A percentile compares a stretch with the other conserved stretches of the same genome.
phyloP scores from a whole-genome alignment of 2,888 invertebrate species.

The Cheilosia scutellata region DNA sequence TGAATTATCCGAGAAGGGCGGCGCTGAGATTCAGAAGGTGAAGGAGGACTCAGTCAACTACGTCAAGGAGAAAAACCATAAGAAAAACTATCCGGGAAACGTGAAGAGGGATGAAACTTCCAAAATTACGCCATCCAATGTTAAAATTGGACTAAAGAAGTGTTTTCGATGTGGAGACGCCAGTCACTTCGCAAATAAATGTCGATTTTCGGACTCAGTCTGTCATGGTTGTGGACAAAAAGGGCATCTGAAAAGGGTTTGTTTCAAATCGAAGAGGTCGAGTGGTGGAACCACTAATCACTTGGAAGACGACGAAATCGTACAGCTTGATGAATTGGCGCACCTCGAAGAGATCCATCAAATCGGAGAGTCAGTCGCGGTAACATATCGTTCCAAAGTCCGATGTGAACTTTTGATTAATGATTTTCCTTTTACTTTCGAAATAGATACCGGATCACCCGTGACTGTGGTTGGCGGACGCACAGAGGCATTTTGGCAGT shows the following conservation, averaged over 20 bases:
- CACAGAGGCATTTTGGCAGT: too few relatives aligned
- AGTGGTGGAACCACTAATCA: too few relatives aligned
- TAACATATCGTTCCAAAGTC: constrained; percentile 24
- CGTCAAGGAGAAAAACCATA: constrained; percentile 12
- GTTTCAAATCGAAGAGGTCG: too few relatives aligned
- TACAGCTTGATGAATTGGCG: constrained; percentile 3
- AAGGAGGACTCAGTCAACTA: constrained; percentile 12
- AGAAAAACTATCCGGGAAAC: not conserved
- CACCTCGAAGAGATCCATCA: not conserved
- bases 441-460: constrained; percentile 28
- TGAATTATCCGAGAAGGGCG: constrained; percentile 16
- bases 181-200: not conserved
- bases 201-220: not conserved
- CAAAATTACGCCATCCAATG: not conserved
- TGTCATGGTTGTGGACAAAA: not conserved
- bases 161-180: not conserved
- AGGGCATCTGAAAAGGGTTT: constrained; percentile 22
- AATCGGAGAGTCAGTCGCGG: not conserved
- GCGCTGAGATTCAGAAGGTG: constrained; percentile 23
- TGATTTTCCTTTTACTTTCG: constrained; percentile 16
- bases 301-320: too few relatives aligned
- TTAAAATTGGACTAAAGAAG: not conserved
- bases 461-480: too few relatives aligned
- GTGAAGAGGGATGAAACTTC: not conserved
- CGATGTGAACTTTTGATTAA: constrained; percentile 22